A percentile compares a stretch with the other conserved stretches of the same genome.
These are phyloP conservation scores for Spea bombifrons DNA, from an alignment of 2,113 vertebrate species.

Conservation along the genomic window DNA sequence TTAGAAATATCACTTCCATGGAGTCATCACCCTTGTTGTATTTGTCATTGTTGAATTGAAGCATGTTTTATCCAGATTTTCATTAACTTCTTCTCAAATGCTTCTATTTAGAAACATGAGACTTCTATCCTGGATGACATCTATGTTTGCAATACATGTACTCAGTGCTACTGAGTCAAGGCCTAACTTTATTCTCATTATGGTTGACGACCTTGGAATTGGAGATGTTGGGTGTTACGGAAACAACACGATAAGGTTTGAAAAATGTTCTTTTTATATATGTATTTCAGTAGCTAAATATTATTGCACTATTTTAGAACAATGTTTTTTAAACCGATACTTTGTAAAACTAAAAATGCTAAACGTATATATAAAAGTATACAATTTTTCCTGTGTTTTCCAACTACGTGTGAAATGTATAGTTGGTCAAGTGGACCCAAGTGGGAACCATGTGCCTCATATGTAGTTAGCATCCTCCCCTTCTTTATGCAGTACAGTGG, in stretches of 20 bases:
- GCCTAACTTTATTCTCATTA: constrained; percentile 82
- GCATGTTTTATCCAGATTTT: background rate
- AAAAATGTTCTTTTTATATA: background rate
- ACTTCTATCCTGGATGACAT: background rate
- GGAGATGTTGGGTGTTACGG: constrained; percentile 89
- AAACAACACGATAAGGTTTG: constrained; percentile 79
- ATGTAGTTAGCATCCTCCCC: too few species aligned
- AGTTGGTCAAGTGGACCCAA: too few species aligned
- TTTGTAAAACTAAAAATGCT: too few species aligned
- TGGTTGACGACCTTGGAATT: constrained; percentile 90
- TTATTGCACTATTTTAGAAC: background rate
- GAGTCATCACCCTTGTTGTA: background rate
- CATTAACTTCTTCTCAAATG: background rate
- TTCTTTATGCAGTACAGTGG: too few species aligned
- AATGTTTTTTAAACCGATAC: background rate
- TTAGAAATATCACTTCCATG: background rate
- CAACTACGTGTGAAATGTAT: too few species aligned
- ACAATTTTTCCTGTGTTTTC: too few species aligned
- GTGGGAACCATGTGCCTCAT: too few species aligned
- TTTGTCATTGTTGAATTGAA: background rate
- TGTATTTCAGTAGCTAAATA: background rate
- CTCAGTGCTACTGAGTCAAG: background rate
- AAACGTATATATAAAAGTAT: too few species aligned
- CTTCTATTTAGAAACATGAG: constrained; percentile 31
- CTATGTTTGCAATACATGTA: background rate